Base-by-base conservation (phyloP, 2,797 vertebrate species). In the Muscicapa comitata region DNA sequence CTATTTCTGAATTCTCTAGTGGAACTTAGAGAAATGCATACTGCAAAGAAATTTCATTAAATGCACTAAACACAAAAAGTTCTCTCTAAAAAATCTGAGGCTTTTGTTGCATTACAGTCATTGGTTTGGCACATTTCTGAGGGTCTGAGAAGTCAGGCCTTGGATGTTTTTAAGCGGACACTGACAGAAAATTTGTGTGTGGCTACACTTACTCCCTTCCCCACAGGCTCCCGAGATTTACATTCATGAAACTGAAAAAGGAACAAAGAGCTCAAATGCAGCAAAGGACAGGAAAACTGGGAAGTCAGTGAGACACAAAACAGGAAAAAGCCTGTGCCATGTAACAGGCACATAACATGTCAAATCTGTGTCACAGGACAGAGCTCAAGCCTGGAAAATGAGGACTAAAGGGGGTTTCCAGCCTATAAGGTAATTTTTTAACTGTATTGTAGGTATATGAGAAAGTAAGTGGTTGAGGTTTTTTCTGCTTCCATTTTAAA, bases 271-370 rank as follows among this genome's bases (percentile, higher is more conserved):
- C 51, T 73, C 37, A 88, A 78, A 66, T 24, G 73, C 37, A 68
- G 25, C 23, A 62, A 25, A 59, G 71, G 45, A 90, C 0, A 1
- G 55, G 80, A 79, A 85, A 81, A 88, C 20, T 76, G 88, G 63
- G 88, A 95, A 94, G 59, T 47, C 71, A 65, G 84, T 0, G 14
- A 91, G 88, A 93, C 68, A 86, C 76, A 67, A 67, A 92, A 77
- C 57, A 94, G 86, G 94, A 93, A 92, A 58, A 73, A 38, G 71
- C 38, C 83, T 65, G 54, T 81, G 55, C 72, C 94, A 93, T 92
- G 74, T 17, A 88, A 50, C 0, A 80, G 57, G 78, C 67, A 71
- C 8, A 79, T 17, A 65, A 37, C 7, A 15, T 9, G n/a, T 45
- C 61, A 80, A 70, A 85, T 61, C 68, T 57, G 29, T 87, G 83